Evolutionary conservation across 2,113 vertebrate species (phyloP), one percentile per base, ranked within the genome.

Genomic region (Datnioides undecimradiatus): DNA sequence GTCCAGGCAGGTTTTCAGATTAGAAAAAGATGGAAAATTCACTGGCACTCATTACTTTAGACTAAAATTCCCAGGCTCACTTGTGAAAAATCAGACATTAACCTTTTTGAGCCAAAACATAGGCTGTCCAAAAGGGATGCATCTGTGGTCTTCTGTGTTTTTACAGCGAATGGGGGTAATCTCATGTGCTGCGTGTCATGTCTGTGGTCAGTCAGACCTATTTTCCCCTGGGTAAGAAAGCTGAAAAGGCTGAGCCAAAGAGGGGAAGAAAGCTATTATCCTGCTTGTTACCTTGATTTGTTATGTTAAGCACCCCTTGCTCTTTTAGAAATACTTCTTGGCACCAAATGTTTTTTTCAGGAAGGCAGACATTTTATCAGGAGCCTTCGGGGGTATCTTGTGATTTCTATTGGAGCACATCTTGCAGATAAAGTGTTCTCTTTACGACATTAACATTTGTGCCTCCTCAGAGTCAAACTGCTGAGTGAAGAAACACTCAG

Each of bases 61-160:
- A 72, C 66, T 65, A 34, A 16, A 55, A 81, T 71, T 83, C 13
- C 67, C 67, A 72, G 73, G 33, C 67, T 79, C 64, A 31, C 58
- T 45, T 67, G 71, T 65, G 69, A 55, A 54, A 77, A 62, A 80
- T 70, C 65, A 64, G 55, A 49, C 73, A 63, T 64, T 27, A 43
- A 27, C 25, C 21, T 55, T 57, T 36, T 4, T 27, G 1, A 73
- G 67, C 72, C 87, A 77, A 84, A 31, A 34, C 41, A 43, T 67
- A 74, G 27, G 21, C 55, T 27, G 51, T 79, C 65, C 62, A 70
- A 76, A 38, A 64, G 8, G 46, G 48, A 78, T 55, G 27, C 69
- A 80, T 74, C 74, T 80, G 85, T 58, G 64, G 49, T 81, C 41
- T 49, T 73, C 31, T 49, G 74, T 73, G 69, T 83, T 81, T 81